phyloP scores from a whole-genome alignment of 1,140 invertebrate genomes.

The Drosophila saltans region DNA sequence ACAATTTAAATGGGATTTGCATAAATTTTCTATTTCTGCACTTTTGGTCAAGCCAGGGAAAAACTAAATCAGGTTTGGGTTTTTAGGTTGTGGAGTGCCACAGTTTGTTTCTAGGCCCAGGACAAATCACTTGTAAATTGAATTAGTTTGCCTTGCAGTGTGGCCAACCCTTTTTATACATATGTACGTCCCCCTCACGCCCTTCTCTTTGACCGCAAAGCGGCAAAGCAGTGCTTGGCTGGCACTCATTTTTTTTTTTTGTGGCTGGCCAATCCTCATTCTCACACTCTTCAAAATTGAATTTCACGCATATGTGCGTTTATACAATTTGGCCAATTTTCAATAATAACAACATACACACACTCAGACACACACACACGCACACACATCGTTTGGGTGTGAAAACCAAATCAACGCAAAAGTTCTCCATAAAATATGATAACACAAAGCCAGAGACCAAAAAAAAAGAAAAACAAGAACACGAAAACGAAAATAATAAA shows the following conservation, averaged over 20 bases:
- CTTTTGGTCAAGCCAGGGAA: constrained; percentile 56
- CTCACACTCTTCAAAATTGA: constrained; percentile 63
- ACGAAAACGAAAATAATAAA: neutral
- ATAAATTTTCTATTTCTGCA: constrained; percentile 65
- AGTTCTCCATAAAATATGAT: constrained; percentile 65
- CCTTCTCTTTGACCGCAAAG: constrained; percentile 4
- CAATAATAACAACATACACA: constrained; percentile 72
- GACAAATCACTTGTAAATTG: constrained; percentile 81
- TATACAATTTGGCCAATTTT: constrained; percentile 82
- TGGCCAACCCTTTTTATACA: constrained; percentile 57
- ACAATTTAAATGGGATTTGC: constrained; percentile 82
- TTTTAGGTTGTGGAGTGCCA: constrained; percentile 19
- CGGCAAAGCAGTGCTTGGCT: constrained; percentile 3
- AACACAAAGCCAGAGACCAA: constrained; percentile 20
- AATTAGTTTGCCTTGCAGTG: constrained; percentile 67
- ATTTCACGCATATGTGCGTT: constrained; percentile 82
- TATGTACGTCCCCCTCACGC: no score
- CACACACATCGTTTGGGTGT: constrained; percentile 33
- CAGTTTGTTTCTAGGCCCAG: constrained; percentile 60
- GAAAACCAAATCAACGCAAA: constrained; percentile 67
- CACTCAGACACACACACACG: constrained; percentile 38
- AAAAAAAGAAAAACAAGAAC: constrained; percentile 12
- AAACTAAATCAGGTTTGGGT: constrained; percentile 13
- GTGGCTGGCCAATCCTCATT: neutral
- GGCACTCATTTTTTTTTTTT: neutral